These are phyloP conservation scores for Meandrina meandrites DNA, from an alignment of 92 coral and sea anemone species.

Conservation along the genomic window DNA sequence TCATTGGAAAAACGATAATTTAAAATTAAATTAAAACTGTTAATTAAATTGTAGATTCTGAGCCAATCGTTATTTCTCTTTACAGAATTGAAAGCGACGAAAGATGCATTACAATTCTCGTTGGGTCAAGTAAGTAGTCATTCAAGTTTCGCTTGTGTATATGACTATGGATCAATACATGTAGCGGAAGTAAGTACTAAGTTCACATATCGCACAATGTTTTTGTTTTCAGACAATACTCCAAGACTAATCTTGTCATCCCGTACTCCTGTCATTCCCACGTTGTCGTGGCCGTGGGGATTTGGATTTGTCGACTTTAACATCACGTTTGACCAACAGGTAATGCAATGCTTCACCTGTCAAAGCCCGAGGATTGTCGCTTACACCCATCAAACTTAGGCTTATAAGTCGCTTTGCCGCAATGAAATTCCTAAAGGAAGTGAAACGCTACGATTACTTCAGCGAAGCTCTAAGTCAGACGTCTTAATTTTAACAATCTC, in stretches of 20 bases:
- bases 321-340: constrained; percentile 43
- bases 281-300: constrained; percentile 6
- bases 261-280: constrained; percentile 38
- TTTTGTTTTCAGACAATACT: constrained; percentile 28
- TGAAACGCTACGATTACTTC: too few species aligned
- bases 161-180: too few species aligned
- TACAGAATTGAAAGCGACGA: constrained; percentile 44
- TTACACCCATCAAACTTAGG: too few species aligned
- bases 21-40: too few species aligned
- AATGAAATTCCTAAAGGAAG: too few species aligned
- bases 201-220: background rate
- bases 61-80: background rate
- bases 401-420: too few species aligned
- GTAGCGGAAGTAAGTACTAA: too few species aligned
- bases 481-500: too few species aligned
- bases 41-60: too few species aligned
- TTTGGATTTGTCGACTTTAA: constrained; percentile 30
- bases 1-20: too few species aligned
- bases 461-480: too few species aligned
- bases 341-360: background rate
- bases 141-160: background rate
- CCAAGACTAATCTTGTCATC: constrained; percentile 43
- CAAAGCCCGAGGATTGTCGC: background rate
- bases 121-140: constrained; percentile 39
- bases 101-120: constrained; percentile 48